Evolutionary conservation across 2,113 vertebrate genomes (phyloP).

Genomic region (Eubucco bourcierii): DNA sequence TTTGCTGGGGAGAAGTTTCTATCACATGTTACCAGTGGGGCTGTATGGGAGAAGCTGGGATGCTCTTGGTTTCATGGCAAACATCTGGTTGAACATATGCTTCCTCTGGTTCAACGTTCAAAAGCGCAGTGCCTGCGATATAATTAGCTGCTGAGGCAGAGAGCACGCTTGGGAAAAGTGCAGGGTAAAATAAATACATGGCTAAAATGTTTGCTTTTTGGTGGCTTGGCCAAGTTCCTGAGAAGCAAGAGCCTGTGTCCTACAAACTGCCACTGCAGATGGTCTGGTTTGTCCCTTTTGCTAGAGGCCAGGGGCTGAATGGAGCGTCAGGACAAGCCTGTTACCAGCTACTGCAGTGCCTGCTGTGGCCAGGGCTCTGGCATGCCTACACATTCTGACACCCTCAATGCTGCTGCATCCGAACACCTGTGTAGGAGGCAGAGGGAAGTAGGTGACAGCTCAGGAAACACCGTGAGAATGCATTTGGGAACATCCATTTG

Average conservation of each 20-base stretch:
- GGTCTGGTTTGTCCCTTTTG: not conserved
- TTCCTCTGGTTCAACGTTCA: constrained; percentile 43
- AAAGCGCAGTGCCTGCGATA: not conserved
- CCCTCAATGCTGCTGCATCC: not conserved
- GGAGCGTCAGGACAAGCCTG: not conserved
- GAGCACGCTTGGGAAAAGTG: constrained; percentile 45
- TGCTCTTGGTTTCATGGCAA: constrained; percentile 34
- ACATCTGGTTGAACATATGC: constrained; percentile 43
- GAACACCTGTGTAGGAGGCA: not conserved
- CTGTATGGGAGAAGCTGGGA: not conserved
- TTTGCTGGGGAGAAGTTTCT: not conserved
- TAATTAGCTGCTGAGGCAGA: constrained; percentile 43
- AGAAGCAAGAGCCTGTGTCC: constrained; percentile 11
- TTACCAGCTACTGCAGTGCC: not conserved
- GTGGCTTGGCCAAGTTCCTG: constrained; percentile 45
- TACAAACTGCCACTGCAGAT: not conserved
- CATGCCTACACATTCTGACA: not conserved
- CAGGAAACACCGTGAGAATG: not conserved
- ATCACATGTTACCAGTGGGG: fast-evolving
- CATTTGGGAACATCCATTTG: not conserved
- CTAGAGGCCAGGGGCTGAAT: not conserved
- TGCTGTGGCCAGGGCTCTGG: not conserved
- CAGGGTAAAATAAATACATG: constrained; percentile 48
- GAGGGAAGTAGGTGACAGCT: not conserved
- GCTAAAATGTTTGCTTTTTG: constrained; percentile 48